A percentile compares a stretch with the other conserved stretches of the same genome.
phyloP scores from a whole-genome alignment of 2,797 vertebrate genomes.

The Falco naumanni region DNA sequence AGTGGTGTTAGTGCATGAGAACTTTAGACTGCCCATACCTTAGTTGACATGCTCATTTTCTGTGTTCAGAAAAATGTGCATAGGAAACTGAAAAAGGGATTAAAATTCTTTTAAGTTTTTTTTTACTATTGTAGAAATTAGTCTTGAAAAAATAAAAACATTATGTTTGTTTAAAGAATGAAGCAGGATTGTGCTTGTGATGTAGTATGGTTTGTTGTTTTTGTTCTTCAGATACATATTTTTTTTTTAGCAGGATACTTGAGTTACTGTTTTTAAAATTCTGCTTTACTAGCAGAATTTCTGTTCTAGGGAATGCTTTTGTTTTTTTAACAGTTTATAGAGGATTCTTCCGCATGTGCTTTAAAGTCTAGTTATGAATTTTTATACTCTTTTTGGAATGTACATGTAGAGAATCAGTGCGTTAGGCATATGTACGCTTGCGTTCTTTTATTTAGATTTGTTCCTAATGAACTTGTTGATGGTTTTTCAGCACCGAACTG shows the following conservation, averaged over 20 bases:
- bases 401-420: neutral
- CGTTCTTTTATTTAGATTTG: neutral
- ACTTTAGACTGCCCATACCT: neutral
- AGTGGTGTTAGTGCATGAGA: conserved; percentile 52
- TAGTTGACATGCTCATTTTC: neutral
- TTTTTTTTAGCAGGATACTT: neutral
- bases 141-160: neutral
- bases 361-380: neutral
- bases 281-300: neutral
- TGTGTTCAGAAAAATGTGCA: neutral
- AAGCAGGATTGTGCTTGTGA: neutral
- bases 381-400: neutral
- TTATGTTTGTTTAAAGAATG: neutral
- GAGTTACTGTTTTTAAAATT: neutral
- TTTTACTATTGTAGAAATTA: neutral
- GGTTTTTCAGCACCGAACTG: conserved; percentile 85
- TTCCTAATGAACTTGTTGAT: neutral
- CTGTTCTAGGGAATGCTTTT: neutral
- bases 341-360: conserved; percentile 36
- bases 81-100: neutral
- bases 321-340: neutral
- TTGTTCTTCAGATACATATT: neutral
- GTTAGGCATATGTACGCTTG: neutral
- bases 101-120: neutral
- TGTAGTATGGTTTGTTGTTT: neutral